Base-by-base conservation (phyloP, 2,797 vertebrate species). In the Melanotaenia pygmaea region DNA sequence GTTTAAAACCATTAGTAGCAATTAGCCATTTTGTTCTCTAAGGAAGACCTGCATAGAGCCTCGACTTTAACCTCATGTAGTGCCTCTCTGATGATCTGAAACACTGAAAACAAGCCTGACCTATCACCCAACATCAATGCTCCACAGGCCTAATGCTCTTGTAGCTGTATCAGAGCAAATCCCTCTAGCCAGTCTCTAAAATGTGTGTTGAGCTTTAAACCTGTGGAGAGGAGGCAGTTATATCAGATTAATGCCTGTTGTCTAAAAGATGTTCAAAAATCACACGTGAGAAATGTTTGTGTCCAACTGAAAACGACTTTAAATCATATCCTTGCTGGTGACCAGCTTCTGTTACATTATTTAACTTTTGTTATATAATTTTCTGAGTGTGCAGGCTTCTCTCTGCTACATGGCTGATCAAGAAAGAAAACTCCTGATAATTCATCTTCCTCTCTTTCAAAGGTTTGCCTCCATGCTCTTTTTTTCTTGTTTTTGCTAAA, bases 401-500 rank as follows among this genome's bases (percentile, higher is more conserved):
- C 69, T 80, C 40, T 57, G 68, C 68, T 70, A 62, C 69, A 20
- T 54, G 54, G 53, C 22, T 59, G 70, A 62, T 69, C 3, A 40
- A 56, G 16, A 37, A 61, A 56, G 35, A 62, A 77, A 82, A 74
- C 64, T 67, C 62, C 51, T 2, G 64, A 61, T 50, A 64, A 77
- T 60, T 76, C 56, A 28, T 35, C 53, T 64, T 63, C 67, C 12
- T 35, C 64, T 0, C 30, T 72, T 79, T 84, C 68, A 68, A 72
- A 74, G 74, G 65, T 72, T 86, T 77, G 59, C 45, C 26, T 81
- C 70, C 45, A 22, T 67, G 22, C 10, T 11, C 11, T 10, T 61
- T 57, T 64, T 59, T 77, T 47, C 64, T 45, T 62, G n/a, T 74
- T 67, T 53, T 14, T 30, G 67, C 67, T 74, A 60, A 81, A 66